A percentile compares a stretch with the other conserved stretches of the same genome.
Evolutionary conservation across 2,888 invertebrate genomes (phyloP).

Genomic region (Drosophila gaucha): DNA sequence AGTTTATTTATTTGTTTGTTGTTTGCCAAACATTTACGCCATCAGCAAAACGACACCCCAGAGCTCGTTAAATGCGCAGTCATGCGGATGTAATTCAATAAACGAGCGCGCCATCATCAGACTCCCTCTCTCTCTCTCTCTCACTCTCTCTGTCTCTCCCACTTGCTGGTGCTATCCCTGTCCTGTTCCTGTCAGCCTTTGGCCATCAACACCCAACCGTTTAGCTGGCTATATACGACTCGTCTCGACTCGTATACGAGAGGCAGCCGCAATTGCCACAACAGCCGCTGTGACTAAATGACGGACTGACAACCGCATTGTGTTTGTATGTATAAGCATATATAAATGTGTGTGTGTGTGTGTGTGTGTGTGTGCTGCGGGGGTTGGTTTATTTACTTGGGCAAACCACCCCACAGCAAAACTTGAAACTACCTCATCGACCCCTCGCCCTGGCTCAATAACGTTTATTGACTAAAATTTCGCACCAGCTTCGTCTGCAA

Average conservation of each 20-base stretch:
- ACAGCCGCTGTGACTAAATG: conserved; percentile 75
- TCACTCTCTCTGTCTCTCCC: not conserved
- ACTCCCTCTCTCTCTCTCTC: conserved; percentile 1
- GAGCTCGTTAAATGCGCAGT: conserved; percentile 81
- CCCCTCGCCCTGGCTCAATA: conserved; percentile 58
- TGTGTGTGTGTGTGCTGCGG: conserved; percentile 25
- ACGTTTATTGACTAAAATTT: conserved; percentile 78
- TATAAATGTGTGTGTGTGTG: conserved; percentile 24
- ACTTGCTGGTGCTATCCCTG: conserved; percentile 1
- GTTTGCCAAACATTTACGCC: conserved; percentile 83
- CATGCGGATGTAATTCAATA: conserved; percentile 83
- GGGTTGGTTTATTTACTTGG: conserved; percentile 78
- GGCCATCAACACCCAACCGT: conserved; percentile 72
- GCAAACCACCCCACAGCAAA: conserved; percentile 58
- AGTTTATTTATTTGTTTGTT: conserved; percentile 83
- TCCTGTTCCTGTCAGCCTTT: conserved; percentile 19
- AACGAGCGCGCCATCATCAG: conserved; percentile 80
- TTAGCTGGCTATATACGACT: conserved; percentile 53
- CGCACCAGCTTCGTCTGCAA: conserved; percentile 71
- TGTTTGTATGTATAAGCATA: conserved; percentile 20
- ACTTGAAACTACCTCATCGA: conserved; percentile 30
- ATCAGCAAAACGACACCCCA: conserved; percentile 81
- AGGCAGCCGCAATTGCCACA: conserved; percentile 72
- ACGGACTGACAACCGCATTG: conserved; percentile 80
- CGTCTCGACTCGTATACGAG: conserved; percentile 22